Conservation (phyloP, 2,888 invertebrate species). For the Ochropleura leucogaster region DNA sequence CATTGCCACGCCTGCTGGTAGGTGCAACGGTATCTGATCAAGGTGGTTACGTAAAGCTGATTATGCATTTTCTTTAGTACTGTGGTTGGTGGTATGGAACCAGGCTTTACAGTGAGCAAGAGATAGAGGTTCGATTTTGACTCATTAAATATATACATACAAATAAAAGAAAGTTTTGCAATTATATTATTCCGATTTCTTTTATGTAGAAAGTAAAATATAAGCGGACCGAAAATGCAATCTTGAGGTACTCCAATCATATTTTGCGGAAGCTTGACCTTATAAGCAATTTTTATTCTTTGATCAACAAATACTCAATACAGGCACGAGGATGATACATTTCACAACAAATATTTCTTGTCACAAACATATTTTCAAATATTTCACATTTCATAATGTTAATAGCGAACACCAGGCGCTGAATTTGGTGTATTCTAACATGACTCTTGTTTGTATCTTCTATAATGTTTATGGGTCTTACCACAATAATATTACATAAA, state of each 20-base stretch:
- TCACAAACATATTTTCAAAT: too few relatives aligned
- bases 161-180: too few relatives aligned
- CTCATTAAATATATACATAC: too few relatives aligned
- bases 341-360: not conserved
- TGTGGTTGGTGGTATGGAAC: slow-evolving; percentile 3
- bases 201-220: too few relatives aligned
- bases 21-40: slow-evolving; percentile 82
- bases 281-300: not conserved
- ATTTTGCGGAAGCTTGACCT: not conserved
- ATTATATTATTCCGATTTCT: too few relatives aligned
- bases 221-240: not conserved
- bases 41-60: slow-evolving; percentile 81
- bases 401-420: not conserved
- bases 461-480: too few relatives aligned
- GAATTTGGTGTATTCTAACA: not conserved
- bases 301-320: not conserved
- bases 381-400: too few relatives aligned
- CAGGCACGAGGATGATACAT: not conserved
- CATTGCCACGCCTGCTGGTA: slow-evolving; percentile 81
- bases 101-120: not conserved
- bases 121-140: slow-evolving; percentile 20
- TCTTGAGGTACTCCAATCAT: slow-evolving; percentile 4
- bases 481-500: too few relatives aligned
- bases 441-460: too few relatives aligned
- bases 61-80: slow-evolving; percentile 79